Evolutionary conservation across 2,797 vertebrate species (phyloP).

Genomic region (Selene dorsalis): DNA sequence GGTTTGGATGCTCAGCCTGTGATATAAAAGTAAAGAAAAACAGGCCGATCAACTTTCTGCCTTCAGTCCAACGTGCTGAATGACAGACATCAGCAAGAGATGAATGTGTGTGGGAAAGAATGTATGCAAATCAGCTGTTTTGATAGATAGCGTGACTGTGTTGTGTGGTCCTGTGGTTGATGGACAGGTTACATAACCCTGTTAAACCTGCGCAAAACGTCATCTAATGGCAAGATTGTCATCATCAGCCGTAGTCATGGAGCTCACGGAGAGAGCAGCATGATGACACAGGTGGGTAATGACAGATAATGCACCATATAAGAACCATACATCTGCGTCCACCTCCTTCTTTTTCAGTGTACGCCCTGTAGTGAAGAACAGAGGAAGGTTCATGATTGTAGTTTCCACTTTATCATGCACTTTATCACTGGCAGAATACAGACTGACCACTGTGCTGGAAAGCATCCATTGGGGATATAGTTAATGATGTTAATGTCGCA

Average conservation of each 20-base stretch:
- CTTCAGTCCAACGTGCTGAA: slow-evolving; percentile 11
- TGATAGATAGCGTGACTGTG: neutral
- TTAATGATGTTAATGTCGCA: slow-evolving; percentile 34
- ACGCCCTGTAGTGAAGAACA: slow-evolving; percentile 5
- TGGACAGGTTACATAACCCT: slow-evolving; percentile 29
- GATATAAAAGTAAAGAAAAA: slow-evolving; percentile 10
- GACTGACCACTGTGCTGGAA: slow-evolving; percentile 28
- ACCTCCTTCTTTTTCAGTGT: slow-evolving; percentile 14
- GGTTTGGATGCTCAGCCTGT: slow-evolving; percentile 18
- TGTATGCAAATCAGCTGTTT: slow-evolving; percentile 8
- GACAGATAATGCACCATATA: slow-evolving; percentile 47
- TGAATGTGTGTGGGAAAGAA: neutral
- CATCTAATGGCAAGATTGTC: slow-evolving; percentile 32
- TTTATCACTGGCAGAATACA: slow-evolving; percentile 45
- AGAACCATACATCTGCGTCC: slow-evolving; percentile 10
- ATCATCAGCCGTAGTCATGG: slow-evolving; percentile 45
- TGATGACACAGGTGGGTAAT: slow-evolving; percentile 47
- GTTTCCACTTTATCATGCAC: slow-evolving; percentile 50
- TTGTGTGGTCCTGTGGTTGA: neutral
- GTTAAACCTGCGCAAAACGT: slow-evolving; percentile 26
- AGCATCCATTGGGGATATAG: slow-evolving; percentile 43
- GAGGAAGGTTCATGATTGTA: slow-evolving; percentile 7
- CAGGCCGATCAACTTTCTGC: neutral
- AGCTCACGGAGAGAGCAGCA: slow-evolving; percentile 26
- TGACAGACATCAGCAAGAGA: slow-evolving; percentile 18